Base-by-base conservation (phyloP, 2,888 invertebrate genomes). In the Eledona agricola region DNA sequence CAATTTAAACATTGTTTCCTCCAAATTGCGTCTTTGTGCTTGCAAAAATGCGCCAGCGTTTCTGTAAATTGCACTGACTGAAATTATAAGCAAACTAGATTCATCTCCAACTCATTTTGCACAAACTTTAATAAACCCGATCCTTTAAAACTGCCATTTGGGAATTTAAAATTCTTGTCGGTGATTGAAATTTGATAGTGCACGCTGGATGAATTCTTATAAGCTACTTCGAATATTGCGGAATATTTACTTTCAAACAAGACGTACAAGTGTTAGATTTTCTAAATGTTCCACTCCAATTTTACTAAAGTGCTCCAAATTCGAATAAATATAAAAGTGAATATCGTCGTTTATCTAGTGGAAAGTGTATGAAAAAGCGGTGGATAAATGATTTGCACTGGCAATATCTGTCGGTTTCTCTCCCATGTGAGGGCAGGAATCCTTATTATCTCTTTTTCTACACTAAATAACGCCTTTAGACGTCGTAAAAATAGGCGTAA, bases 401-500 rank as follows among this genome's bases (percentile, higher is more conserved):
- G 10, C 20, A 19, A 19, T 34, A 20, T 11, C 19, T 11, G 19
- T 20, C 34, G 10, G 7, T 31, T 17, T 17, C 7, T 31, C 2
- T 31, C 17, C 17, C 1, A 4, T 2, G 4, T 31, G 9, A 3
- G n/a, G 7, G 9, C 12, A 15, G n/a, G 15, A 25, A 37, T 37
- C 22, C 23, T 23, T 23, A 25, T 37, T 37, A 37, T 37, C 12
- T 37, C 15, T 23, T n/a, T 22, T 37, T 37, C 25, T 10, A 1
- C 25, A 22, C 37, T 37, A 37, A 37, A 37, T 37, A 37, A 37
- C 37, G 15, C 25, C 23, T 37, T 37, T 23, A 22, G 25, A 37
- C 37, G 25, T 37, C 37, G 37, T 37, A 37, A 37, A 37, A 37
- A 37, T 37, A 23, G 37, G 22, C 37, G 37, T 37, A 37, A 37